These are phyloP conservation scores for Sclerurus mexicanus DNA, from an alignment of 2,113 vertebrate species.

Conservation along the genomic window DNA sequence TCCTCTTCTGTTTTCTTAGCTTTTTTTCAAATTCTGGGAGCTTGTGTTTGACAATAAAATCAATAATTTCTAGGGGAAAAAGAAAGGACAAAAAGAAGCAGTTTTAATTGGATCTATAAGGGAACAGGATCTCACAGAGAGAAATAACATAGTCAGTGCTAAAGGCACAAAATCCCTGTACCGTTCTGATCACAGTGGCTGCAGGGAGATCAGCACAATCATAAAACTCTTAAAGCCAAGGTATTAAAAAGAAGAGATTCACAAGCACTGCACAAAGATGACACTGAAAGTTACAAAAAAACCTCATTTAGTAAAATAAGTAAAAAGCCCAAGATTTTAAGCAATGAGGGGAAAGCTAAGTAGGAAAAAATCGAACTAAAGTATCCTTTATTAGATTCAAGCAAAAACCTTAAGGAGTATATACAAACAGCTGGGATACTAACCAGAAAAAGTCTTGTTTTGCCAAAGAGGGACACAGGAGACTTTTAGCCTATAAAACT, in stretches of 20 bases:
- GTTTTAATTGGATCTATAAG: neutral
- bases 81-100: neutral
- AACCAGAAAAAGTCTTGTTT: slow-evolving; percentile 72
- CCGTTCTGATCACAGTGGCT: neutral
- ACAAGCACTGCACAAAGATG: neutral
- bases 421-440: neutral
- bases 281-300: neutral
- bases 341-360: neutral
- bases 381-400: neutral
- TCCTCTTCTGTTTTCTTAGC: neutral
- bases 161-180: neutral
- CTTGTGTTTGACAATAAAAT: slow-evolving; percentile 60
- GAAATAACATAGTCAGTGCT: neutral
- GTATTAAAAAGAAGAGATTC: neutral
- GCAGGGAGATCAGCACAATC: neutral
- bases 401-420: neutral
- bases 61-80: slow-evolving; percentile 66
- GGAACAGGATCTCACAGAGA: neutral
- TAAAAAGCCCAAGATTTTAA: neutral
- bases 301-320: neutral
- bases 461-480: slow-evolving; percentile 69
- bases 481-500: slow-evolving; percentile 71
- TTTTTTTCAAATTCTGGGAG: slow-evolving; percentile 67
- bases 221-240: neutral
- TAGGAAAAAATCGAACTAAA: neutral